Conservation (phyloP, 2,888 invertebrate species). For the Copidosoma aretas region DNA sequence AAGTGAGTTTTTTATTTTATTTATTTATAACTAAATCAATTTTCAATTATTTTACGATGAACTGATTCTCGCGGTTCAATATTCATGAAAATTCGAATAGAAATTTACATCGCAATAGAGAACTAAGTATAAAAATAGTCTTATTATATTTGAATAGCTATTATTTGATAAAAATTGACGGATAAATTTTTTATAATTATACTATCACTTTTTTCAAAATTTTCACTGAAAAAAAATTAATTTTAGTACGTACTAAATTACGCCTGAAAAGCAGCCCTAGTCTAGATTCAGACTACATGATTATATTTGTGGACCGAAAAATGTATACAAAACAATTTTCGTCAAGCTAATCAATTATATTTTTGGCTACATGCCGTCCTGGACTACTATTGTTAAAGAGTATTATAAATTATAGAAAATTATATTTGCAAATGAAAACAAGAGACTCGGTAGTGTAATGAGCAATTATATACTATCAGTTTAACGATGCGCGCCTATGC, state of each 20-base stretch:
- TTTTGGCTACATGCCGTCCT: slow-evolving; percentile 43
- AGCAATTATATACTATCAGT: slow-evolving; percentile 35
- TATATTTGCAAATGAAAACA: slow-evolving; percentile 41
- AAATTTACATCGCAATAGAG: no score
- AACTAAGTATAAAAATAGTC: not conserved
- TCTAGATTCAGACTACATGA: slow-evolving; percentile 29
- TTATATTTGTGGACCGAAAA: slow-evolving; percentile 40
- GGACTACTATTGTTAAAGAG: slow-evolving; percentile 41
- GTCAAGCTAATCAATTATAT: slow-evolving; percentile 41
- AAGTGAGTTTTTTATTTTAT: no score
- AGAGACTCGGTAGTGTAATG: slow-evolving; percentile 36
- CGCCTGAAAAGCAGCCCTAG: slow-evolving; percentile 31
- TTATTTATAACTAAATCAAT: no score
- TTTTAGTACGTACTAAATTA: no score
- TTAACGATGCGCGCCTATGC: slow-evolving; percentile 35
- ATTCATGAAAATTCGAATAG: no score
- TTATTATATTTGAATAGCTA: not conserved
- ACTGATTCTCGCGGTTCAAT: no score
- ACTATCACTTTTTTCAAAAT: slow-evolving; percentile 37
- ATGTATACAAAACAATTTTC: slow-evolving; percentile 23
- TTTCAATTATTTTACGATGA: no score
- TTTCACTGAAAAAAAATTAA: slow-evolving; percentile 2
- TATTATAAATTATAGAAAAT: slow-evolving; percentile 43
- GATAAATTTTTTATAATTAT: slow-evolving; percentile 19
- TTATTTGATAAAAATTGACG: not conserved